Conservation (phyloP, 2,888 invertebrate species). For the Xanthia icteritia region DNA sequence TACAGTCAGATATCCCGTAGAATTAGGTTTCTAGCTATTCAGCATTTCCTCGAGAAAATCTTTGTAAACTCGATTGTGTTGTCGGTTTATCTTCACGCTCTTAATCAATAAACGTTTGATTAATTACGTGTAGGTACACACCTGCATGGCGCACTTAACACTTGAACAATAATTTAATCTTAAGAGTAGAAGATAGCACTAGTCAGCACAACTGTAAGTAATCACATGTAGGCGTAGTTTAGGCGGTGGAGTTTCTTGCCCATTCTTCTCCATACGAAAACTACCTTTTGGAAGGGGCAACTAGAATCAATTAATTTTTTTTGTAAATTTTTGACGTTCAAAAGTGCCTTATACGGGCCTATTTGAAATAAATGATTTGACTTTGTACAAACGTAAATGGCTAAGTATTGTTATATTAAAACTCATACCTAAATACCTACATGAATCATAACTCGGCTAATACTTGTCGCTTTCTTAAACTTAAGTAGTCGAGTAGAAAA, state of each 20-base stretch:
- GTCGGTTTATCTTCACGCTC: slow-evolving; percentile 56
- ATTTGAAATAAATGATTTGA: too few relatives aligned
- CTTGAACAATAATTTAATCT: background rate
- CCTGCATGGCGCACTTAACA: background rate
- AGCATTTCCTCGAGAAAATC: slow-evolving; percentile 12
- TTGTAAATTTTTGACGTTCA: too few relatives aligned
- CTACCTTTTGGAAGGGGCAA: too few relatives aligned
- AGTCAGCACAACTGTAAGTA: background rate
- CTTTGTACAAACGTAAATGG: background rate
- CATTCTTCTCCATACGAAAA: too few relatives aligned
- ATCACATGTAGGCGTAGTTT: background rate
- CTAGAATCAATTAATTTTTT: too few relatives aligned
- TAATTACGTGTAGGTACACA: slow-evolving; percentile 40
- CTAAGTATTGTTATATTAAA: background rate
- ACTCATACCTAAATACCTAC: background rate
- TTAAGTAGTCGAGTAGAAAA: background rate
- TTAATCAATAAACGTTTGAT: slow-evolving; percentile 48
- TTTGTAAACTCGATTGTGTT: slow-evolving; percentile 22
- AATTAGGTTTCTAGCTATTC: background rate
- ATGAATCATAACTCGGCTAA: background rate
- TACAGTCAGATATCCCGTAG: background rate
- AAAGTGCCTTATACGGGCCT: too few relatives aligned
- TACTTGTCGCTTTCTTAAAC: background rate
- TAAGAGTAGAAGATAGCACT: background rate
- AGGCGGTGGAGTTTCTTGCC: too few relatives aligned